phyloP scores from a whole-genome alignment of 2,113 vertebrate species.

The Abramis brama region DNA sequence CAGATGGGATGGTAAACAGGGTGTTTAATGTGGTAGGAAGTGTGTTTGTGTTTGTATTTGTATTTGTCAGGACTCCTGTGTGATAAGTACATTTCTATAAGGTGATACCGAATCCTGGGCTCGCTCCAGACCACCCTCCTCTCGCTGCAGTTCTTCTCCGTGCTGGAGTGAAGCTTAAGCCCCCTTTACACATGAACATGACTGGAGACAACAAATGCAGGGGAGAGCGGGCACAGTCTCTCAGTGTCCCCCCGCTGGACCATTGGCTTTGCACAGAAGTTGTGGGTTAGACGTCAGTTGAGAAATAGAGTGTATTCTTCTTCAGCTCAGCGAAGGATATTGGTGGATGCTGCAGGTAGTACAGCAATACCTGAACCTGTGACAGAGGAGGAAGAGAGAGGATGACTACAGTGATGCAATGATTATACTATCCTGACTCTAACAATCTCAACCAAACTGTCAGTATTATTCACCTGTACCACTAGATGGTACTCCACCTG shows the following conservation, averaged over 20 bases:
- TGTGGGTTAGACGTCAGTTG: conserved; percentile 90
- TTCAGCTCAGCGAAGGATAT: conserved; percentile 94
- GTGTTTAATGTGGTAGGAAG: neutral
- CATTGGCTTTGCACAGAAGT: conserved; percentile 61
- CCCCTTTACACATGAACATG: conserved; percentile 58
- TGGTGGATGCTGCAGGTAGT: conserved; percentile 96
- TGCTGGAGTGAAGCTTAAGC: conserved; percentile 18
- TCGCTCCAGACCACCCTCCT: neutral
- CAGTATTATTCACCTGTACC: neutral
- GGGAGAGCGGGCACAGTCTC: conserved; percentile 45
- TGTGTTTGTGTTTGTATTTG: conserved; percentile 16
- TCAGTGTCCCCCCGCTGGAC: conserved; percentile 24
- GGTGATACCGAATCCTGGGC: neutral
- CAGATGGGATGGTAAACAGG: neutral
- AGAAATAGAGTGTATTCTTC: conserved; percentile 95
- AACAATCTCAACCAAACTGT: neutral
- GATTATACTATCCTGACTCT: neutral
- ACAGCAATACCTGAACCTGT: conserved; percentile 97
- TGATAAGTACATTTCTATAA: neutral
- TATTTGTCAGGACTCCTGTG: neutral
- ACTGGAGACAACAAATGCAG: conserved; percentile 35
- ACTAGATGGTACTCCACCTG: conserved; percentile 34
- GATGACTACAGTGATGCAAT: neutral
- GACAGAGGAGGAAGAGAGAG: neutral
- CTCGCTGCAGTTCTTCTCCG: conserved; percentile 30